Evolutionary conservation across 1,140 invertebrate species (phyloP).

Genomic region (Vanessa atalanta): DNA sequence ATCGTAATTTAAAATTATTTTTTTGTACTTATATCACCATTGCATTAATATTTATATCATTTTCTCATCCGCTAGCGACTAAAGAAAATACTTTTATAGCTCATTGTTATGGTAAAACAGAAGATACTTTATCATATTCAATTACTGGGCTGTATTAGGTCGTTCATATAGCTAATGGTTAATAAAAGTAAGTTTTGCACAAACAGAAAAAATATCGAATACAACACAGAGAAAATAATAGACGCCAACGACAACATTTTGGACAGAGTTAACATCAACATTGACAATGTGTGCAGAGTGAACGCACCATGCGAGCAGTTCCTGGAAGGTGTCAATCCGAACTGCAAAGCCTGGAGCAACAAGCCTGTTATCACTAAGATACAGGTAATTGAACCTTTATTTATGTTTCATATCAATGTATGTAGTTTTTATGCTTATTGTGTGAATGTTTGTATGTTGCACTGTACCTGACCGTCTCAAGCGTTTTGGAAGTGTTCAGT

Average conservation of each 20-base stretch:
- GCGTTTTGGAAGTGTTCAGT: too few relatives aligned
- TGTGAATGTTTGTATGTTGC: too few relatives aligned
- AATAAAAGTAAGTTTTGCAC: constrained; percentile 8
- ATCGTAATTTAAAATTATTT: too few relatives aligned
- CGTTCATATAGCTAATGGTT: not conserved
- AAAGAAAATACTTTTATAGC: not conserved
- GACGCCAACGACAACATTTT: constrained; percentile 58
- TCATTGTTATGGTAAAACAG: not conserved
- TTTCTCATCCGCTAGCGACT: not conserved
- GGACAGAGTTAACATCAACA: constrained; percentile 59
- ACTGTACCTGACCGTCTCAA: too few relatives aligned
- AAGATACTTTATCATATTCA: not conserved
- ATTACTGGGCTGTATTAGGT: not conserved
- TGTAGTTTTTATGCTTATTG: too few relatives aligned
- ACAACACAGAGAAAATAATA: constrained; percentile 56
- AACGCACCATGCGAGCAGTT: constrained; percentile 38
- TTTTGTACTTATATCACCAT: too few relatives aligned
- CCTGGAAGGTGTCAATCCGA: constrained; percentile 13
- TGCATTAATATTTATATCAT: too few relatives aligned
- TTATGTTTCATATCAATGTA: too few relatives aligned
- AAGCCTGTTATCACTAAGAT: constrained; percentile 56
- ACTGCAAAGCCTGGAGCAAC: constrained; percentile 38
- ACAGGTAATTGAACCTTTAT: constrained; percentile 42
- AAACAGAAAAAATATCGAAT: constrained; percentile 53
- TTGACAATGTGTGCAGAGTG: constrained; percentile 47